These are phyloP conservation scores for Eupleurogrammus muticus DNA, from an alignment of 2,797 vertebrate genomes.

Conservation along the genomic window DNA sequence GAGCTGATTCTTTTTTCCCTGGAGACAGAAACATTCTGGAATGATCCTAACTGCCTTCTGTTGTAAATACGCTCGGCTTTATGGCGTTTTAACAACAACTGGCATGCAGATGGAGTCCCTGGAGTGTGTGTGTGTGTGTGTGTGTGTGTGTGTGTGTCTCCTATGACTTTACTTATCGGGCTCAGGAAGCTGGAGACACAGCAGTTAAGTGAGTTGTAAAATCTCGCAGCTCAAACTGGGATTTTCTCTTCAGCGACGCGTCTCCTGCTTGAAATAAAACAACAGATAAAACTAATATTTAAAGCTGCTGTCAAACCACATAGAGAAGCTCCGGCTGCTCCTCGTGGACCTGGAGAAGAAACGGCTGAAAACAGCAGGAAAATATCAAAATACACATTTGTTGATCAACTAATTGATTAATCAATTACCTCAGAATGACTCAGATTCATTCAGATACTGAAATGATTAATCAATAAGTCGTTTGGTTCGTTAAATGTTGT, in stretches of 20 bases:
- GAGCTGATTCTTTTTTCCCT: conserved; percentile 39
- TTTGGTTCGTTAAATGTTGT: too few relatives aligned
- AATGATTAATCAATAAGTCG: too few relatives aligned
- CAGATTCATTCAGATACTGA: too few relatives aligned
- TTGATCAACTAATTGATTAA: too few relatives aligned
- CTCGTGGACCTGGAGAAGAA: conserved; percentile 29
- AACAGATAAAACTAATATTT: conserved; percentile 67
- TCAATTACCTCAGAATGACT: too few relatives aligned
- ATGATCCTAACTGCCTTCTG: conserved; percentile 69
- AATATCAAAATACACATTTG: too few relatives aligned
- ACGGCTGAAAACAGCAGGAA: conserved; percentile 10
- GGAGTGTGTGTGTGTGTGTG: conserved; percentile 23
- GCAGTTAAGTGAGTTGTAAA: conserved; percentile 66
- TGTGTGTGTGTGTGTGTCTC: conserved; percentile 55
- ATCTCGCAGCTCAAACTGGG: conserved; percentile 65
- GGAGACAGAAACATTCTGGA: conserved; percentile 62
- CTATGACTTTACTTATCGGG: conserved; percentile 75
- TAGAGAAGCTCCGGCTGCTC: conserved; percentile 42
- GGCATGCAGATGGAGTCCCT: conserved; percentile 52
- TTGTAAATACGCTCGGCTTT: conserved; percentile 69
- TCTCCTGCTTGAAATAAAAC: conserved; percentile 49
- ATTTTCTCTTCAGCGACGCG: conserved; percentile 53
- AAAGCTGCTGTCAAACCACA: conserved; percentile 45
- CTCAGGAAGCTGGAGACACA: conserved; percentile 50
- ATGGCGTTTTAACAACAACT: conserved; percentile 70